Evolutionary conservation across 2,888 invertebrate species (phyloP), one percentile per base, ranked within the genome.

Genomic region (Leucoma salicis): DNA sequence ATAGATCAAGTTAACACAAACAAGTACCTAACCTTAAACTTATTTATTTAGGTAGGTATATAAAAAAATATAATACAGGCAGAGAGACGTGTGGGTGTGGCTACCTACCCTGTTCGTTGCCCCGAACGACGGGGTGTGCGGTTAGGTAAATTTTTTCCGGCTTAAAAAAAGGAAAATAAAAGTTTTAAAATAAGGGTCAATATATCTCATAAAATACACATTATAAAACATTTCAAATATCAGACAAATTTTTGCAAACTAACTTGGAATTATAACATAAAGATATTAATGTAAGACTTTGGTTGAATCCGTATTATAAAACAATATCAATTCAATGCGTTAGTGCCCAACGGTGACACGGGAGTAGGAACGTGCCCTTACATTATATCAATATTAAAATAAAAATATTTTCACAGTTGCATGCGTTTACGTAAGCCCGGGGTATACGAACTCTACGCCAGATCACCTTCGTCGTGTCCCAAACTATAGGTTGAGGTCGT

Each of bases 381-480:
- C 42, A 54, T 66, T 66, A 61, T 64, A 64, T 63, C 60, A 66
- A 70, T 65, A 70, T 52, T 63, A 64, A 64, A 69, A 67, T 58
- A 66, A 70, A 16, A 62, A 62, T 74, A 66, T 82, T 78, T 79
- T 73, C 68, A 72, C 74, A 78, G 78, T 82, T 81, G 78, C 74
- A 76, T 74, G 49, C 70, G 66, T 84, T 86, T 85, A 84, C 82
- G 81, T 81, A 84, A 85, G 81, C 66, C 66, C 56, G 74, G 66
- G 86, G 85, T 84, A 58, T 53, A 76, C 73, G 86, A 85, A 86
- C 86, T 81, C 74, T 39, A 48, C 55, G 54, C 49, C 58, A 57
- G 71, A 77, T 85, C 82, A 85, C 86, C 86, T 85, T 84, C 82
- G 72, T 50, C 51, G 70, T 75, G 85, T 82, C 83, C 82, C 82